Base-by-base conservation (phyloP, 2,797 vertebrate genomes). In the Labeo calbasu region DNA sequence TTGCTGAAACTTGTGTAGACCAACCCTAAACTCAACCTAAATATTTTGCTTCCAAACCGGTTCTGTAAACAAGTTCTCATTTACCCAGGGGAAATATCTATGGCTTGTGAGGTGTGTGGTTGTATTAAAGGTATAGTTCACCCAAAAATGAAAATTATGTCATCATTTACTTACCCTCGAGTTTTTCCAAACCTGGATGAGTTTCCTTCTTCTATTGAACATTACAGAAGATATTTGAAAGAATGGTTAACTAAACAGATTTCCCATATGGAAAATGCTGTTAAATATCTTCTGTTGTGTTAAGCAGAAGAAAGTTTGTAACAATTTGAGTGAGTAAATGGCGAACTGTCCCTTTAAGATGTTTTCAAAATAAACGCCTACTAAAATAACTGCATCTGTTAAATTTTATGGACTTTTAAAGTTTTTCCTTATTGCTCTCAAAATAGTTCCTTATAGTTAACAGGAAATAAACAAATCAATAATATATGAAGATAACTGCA, bases 31-130 rank as follows among this genome's bases (percentile, higher is more conserved):
- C 32, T 84, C 89, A 90, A 89, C 86, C 57, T 87, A 92, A 89
- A 91, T 92, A 88, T 91, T 90, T 93, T 72, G 89, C 84, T 89
- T 21, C 3, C 6, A 80, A 46, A 69, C 84, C 82, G 85, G 91
- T 88, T 88, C 86, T 86, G 84, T 77, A 59, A 51, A 70, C 23
- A 59, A 86, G 87, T 36, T 53, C 50, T 43, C 50, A 23, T 0
- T 1, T 32, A 7, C 21, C 32, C 36, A 66, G 36, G n/a, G 32
- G 11, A n/a, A 63, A 82, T 23, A 36, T 70, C 68, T 15, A 32
- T 2, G 3, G 1, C 8, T 57, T 71, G 19, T 48, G 23, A 48
- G 17, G 7, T 17, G 25, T 28, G 63, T 10, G 63, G 63, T 65
- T 32, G 14, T 65, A 32, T 65, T 32, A 65, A 65, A 65, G 61